Evolutionary conservation across 2,888 invertebrate species (phyloP), one percentile per base, ranked within the genome.

Genomic region (Acanthoscelides obtectus): DNA sequence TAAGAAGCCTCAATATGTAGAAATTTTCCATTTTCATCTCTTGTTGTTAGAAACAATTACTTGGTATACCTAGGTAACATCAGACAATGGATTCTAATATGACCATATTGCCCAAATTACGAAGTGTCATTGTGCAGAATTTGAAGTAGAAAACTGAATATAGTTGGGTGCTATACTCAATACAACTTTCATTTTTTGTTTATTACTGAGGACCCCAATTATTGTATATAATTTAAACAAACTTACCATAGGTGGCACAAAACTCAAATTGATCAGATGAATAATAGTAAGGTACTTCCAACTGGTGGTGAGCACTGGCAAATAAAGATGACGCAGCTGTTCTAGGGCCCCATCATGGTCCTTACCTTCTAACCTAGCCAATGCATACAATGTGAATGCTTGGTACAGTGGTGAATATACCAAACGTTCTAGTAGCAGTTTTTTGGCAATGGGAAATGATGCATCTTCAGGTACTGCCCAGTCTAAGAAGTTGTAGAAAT

Each of bases 161-260:
- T n/a, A n/a, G n/a, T n/a, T n/a, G n/a, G n/a, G n/a, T n/a, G n/a
- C n/a, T n/a, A n/a, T n/a, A n/a, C n/a, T n/a, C n/a, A n/a, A n/a
- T n/a, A n/a, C n/a, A n/a, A n/a, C n/a, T n/a, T n/a, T n/a, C n/a
- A n/a, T n/a, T n/a, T n/a, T n/a, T n/a, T n/a, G n/a, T n/a, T n/a
- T n/a, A n/a, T n/a, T n/a, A n/a, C n/a, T n/a, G n/a, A n/a, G n/a
- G n/a, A n/a, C n/a, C n/a, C n/a, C n/a, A n/a, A n/a, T n/a, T n/a
- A n/a, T n/a, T n/a, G n/a, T n/a, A n/a, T n/a, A n/a, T n/a, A n/a
- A n/a, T n/a, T n/a, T n/a, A n/a, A n/a, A n/a, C n/a, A n/a, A 25
- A 68, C 87, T 89, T 86, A 93, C 94, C 90, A 94, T 89, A 72
- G 94, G 92, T 21, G 94, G 94, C 4, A 94, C 90, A 79, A 92